Evolutionary conservation across 2,113 vertebrate species (phyloP).

Genomic region (Vidua macroura): DNA sequence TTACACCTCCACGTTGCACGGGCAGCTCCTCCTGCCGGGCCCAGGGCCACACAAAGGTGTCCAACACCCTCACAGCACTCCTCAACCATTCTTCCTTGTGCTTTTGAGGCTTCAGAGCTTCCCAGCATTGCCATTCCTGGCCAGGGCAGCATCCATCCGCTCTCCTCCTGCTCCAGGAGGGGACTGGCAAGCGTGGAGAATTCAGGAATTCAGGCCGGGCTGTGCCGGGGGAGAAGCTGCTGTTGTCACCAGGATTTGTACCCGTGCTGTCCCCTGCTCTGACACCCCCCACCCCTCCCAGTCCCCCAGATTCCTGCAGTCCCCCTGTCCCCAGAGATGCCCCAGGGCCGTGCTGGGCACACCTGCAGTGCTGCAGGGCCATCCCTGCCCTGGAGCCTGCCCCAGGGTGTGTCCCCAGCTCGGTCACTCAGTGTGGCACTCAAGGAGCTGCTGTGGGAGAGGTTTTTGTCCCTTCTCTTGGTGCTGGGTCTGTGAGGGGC

Average conservation of each 20-base stretch:
- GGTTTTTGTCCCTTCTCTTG: not conserved
- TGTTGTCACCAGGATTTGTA: not conserved
- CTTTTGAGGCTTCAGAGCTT: not conserved
- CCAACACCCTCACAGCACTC: not conserved
- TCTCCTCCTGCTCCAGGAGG: not conserved
- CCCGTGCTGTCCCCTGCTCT: not conserved
- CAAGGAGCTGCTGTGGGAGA: not conserved
- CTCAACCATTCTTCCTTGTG: not conserved
- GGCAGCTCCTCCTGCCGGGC: not conserved
- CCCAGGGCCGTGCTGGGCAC: not conserved
- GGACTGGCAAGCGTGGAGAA: not conserved
- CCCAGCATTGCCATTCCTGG: not conserved
- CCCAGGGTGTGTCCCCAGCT: no score
- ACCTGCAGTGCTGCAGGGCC: no score
- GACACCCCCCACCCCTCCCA: no score
- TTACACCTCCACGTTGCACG: not conserved
- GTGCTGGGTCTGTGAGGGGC: no score
- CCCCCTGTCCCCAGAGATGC: not conserved
- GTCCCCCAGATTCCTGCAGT: no score
- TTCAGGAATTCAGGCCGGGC: not conserved
- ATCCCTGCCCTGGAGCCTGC: no score
- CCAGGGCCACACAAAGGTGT: not conserved
- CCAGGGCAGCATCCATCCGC: not conserved
- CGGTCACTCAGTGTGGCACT: no score
- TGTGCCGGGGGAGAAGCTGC: not conserved